A percentile compares a stretch with the other conserved stretches of the same genome.
These are phyloP conservation scores for Aleiodes leptofemur DNA, from an alignment of 2,888 invertebrate genomes.

Conservation along the genomic window DNA sequence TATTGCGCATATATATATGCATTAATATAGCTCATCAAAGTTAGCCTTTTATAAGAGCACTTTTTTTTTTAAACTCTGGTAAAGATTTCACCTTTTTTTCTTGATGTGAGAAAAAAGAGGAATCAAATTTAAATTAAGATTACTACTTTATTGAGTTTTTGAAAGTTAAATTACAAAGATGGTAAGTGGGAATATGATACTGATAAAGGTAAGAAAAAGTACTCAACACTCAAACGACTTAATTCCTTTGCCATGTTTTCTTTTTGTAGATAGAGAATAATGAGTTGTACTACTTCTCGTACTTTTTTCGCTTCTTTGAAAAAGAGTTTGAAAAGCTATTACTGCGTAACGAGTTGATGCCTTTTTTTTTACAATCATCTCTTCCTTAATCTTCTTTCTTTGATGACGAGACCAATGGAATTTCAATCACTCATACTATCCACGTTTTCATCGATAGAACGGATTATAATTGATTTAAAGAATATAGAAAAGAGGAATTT, in stretches of 20 bases:
- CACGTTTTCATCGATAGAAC: not conserved
- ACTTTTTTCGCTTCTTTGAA: no score
- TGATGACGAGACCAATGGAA: no score
- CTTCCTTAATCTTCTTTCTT: no score
- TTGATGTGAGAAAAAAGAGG: not conserved
- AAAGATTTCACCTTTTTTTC: not conserved
- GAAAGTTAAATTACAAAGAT: constrained; percentile 46
- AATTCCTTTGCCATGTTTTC: not conserved
- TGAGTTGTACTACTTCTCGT: no score
- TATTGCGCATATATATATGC: not conserved
- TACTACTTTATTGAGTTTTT: constrained; percentile 39
- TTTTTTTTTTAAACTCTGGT: not conserved
- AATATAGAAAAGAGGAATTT: constrained; percentile 5
- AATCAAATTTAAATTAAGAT: constrained; percentile 20
- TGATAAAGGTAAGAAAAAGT: not conserved
- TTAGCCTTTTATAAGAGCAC: not conserved
- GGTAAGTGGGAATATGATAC: constrained; percentile 11
- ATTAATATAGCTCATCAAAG: constrained; percentile 1
- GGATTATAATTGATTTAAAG: not conserved
- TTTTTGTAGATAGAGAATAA: not conserved
- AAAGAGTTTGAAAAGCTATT: no score
- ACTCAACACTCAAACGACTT: constrained; percentile 12
- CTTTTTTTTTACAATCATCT: no score
- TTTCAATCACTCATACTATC: no score
- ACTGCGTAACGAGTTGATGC: no score